phyloP scores from a whole-genome alignment of 2,797 vertebrate genomes.

The Squalus acanthias region DNA sequence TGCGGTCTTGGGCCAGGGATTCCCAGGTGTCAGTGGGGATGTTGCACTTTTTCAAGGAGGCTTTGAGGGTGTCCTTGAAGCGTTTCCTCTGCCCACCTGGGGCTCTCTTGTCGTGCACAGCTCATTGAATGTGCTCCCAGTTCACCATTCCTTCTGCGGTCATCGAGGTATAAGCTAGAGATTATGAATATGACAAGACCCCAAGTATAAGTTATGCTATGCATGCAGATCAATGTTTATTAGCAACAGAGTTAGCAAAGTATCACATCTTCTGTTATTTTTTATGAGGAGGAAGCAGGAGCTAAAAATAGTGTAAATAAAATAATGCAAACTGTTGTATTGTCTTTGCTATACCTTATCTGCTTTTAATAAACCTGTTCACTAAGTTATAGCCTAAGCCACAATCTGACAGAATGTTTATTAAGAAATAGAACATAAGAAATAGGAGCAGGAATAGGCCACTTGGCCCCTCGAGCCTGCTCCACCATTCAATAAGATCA shows the following conservation, averaged over 20 bases:
- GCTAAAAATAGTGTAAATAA: background rate
- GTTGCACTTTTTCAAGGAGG: no score
- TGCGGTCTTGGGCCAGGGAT: no score
- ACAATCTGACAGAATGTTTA: background rate
- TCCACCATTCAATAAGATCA: no score
- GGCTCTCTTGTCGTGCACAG: no score
- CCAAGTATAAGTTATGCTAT: background rate
- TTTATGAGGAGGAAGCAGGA: background rate
- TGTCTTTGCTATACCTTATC: background rate
- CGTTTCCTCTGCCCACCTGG: no score
- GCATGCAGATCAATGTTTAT: background rate
- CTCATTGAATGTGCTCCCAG: background rate
- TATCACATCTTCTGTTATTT: background rate
- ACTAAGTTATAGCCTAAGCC: background rate
- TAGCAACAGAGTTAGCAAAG: background rate
- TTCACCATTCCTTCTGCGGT: background rate
- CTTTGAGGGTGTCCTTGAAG: no score
- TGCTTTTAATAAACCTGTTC: background rate
- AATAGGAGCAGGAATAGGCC: no score
- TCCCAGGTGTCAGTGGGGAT: no score
- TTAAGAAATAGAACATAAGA: no score
- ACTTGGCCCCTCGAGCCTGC: no score
- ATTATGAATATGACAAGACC: background rate
- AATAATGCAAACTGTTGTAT: background rate
- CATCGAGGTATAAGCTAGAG: background rate